Evolutionary conservation across 1,140 invertebrate genomes (phyloP), one percentile per base, ranked within the genome.

Genomic region (Acromyrmex echinatior): DNA sequence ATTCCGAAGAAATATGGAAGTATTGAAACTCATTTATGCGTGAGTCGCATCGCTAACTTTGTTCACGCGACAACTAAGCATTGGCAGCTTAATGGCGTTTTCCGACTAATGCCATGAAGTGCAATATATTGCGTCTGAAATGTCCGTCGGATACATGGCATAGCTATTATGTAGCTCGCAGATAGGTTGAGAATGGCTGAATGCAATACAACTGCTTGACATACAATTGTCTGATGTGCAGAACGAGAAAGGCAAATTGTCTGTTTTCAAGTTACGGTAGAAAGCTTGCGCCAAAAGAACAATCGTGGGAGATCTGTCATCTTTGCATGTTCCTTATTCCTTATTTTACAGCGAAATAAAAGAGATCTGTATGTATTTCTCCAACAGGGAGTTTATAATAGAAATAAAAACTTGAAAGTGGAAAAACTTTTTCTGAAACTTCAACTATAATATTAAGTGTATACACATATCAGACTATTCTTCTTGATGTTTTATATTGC

Each of bases 1-100:
- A 68, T 82, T 79, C 65, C 78, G 45, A 73, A 60, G 66, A 25
- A 56, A 84, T 73, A 68, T 10, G 65, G n/a, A 87, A 79, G 58
- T 66, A 63, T 76, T 79, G 60, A 84, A 89, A 79, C 78, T 90
- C 71, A 63, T 74, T 79, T 76, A 49, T 71, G 73, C 71, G 76
- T 73, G 53, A 79, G 82, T 78, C 82, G 74, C 76, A 86, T 87
- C 63, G n/a, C 79, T 73, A 80, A 76, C 82, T 86, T 82, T 35
- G 18, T 58, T 45, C 80, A 18, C 31, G 56, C 53, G 18, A 53
- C 14, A 71, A 58, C 73, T 62, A 73, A 82, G 58, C 79, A 84
- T 58, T 79, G 82, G 60, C 74, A 62, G 35, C 70, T 84, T 84
- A 76, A 84, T 84, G 70, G 70, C 51, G 28, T 45, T 31, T 25